These are phyloP conservation scores for Tenrec ecaudatus DNA, from an alignment of 2,113 vertebrate genomes.

Conservation along the genomic window DNA sequence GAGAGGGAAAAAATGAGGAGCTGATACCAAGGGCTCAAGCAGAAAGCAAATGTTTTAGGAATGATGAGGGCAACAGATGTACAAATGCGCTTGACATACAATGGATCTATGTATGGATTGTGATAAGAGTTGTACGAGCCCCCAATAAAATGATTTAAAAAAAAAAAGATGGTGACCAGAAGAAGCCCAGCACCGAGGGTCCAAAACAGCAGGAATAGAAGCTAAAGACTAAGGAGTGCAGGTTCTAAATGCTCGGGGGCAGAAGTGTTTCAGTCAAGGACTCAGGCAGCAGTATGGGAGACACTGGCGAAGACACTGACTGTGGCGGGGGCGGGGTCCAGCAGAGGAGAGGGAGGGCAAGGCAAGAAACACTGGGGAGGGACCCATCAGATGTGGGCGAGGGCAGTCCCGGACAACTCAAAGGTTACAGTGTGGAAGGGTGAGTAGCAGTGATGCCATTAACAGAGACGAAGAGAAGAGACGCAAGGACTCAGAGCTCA, in stretches of 20 bases:
- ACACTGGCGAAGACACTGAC: background rate
- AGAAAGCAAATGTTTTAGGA: too few species aligned
- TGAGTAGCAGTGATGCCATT: background rate
- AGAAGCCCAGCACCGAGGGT: background rate
- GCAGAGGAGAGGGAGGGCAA: background rate
- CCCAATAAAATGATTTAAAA: too few species aligned
- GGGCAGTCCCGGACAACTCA: background rate
- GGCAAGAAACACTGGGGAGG: background rate
- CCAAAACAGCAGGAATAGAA: background rate
- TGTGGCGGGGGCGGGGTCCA: background rate
- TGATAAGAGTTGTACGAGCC: too few species aligned
- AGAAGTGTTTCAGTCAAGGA: background rate
- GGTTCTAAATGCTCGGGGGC: background rate
- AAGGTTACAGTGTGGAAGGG: conserved; percentile 8
- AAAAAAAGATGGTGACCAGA: too few species aligned
- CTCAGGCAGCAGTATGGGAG: background rate
- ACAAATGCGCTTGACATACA: too few species aligned
- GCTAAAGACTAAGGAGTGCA: background rate
- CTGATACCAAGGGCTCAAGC: too few species aligned
- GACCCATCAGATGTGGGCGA: background rate
- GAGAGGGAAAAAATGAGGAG: too few species aligned
- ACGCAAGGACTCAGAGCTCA: conserved; percentile 33
- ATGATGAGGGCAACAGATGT: too few species aligned
- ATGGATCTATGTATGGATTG: too few species aligned
- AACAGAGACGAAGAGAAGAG: conserved; percentile 26